Evolutionary conservation across 2,888 invertebrate species (phyloP).

Genomic region (Drosophila falleni): DNA sequence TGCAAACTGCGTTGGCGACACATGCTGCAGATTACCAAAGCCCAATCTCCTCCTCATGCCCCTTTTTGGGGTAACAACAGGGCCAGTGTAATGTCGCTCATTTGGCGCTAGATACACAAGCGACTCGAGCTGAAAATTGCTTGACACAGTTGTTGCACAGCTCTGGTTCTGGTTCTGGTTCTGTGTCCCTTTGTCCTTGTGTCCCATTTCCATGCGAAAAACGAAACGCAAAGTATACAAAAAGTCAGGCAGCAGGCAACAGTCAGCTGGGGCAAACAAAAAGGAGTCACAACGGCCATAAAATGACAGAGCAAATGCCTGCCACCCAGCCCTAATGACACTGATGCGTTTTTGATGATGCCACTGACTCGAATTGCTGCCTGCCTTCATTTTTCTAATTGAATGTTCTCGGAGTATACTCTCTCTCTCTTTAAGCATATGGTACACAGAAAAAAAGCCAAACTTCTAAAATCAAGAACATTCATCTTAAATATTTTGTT

Average conservation of each 20-base stretch:
- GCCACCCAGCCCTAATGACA: slow-evolving; percentile 60
- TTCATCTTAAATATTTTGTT: too few species aligned
- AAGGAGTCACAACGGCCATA: slow-evolving; percentile 56
- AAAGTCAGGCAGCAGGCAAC: slow-evolving; percentile 38
- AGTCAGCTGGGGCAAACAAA: slow-evolving; percentile 38
- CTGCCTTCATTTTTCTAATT: slow-evolving; percentile 55
- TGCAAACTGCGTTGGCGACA: slow-evolving; percentile 78
- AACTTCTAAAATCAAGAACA: too few species aligned
- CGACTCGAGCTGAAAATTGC: slow-evolving; percentile 78
- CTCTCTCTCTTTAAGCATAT: background rate
- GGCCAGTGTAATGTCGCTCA: slow-evolving; percentile 23
- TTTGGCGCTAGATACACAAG: slow-evolving; percentile 56
- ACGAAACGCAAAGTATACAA: slow-evolving; percentile 74
- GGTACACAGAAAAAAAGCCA: too few species aligned
- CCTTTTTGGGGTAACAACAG: background rate
- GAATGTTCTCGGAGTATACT: slow-evolving; percentile 53
- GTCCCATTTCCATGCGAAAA: slow-evolving; percentile 67
- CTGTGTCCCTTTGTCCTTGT: slow-evolving; percentile 47
- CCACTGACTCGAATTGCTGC: slow-evolving; percentile 53
- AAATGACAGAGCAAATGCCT: slow-evolving; percentile 75
- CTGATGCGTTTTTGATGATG: slow-evolving; percentile 81
- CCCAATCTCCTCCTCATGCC: background rate
- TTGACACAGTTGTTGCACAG: slow-evolving; percentile 73
- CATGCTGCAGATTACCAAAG: slow-evolving; percentile 68
- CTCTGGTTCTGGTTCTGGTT: slow-evolving; percentile 31